Conservation (phyloP, 2,797 vertebrate genomes). For the Argentina silus region DNA sequence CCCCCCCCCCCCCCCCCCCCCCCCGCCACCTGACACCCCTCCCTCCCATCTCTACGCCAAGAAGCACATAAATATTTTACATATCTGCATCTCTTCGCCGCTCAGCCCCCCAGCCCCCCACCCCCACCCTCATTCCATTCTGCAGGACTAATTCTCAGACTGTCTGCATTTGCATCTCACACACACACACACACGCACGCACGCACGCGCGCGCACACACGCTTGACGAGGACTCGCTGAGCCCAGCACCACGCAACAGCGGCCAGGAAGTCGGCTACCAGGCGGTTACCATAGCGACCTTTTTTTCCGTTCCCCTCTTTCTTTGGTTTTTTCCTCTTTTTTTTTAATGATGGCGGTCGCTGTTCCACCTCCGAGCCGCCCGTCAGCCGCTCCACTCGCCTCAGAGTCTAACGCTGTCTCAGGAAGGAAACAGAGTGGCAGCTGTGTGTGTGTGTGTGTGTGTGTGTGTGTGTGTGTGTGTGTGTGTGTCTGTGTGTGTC, state of each 20-base stretch:
- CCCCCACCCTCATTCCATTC: constrained; percentile 76
- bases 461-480: neutral
- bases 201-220: constrained; percentile 23
- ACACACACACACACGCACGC: constrained; percentile 1
- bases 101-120: constrained; percentile 25
- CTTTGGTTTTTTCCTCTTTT: constrained; percentile 65
- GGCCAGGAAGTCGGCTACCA: constrained; percentile 81
- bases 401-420: constrained; percentile 82
- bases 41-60: constrained; percentile 73
- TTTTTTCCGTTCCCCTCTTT: constrained; percentile 59
- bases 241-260: constrained; percentile 75
- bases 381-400: constrained; percentile 65
- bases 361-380: constrained; percentile 64
- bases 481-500: neutral
- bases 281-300: constrained; percentile 97
- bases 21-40: neutral
- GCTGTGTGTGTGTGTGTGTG: constrained; percentile 22
- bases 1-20: constrained; percentile 55
- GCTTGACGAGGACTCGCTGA: constrained; percentile 60
- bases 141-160: constrained; percentile 98
- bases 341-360: constrained; percentile 91
- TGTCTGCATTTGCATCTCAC: constrained; percentile 98
- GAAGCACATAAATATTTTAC: constrained; percentile 99
- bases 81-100: constrained; percentile 86
- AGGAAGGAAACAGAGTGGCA: constrained; percentile 56